Conservation (phyloP, 2,888 invertebrate species). For the Heliothis peltigera region DNA sequence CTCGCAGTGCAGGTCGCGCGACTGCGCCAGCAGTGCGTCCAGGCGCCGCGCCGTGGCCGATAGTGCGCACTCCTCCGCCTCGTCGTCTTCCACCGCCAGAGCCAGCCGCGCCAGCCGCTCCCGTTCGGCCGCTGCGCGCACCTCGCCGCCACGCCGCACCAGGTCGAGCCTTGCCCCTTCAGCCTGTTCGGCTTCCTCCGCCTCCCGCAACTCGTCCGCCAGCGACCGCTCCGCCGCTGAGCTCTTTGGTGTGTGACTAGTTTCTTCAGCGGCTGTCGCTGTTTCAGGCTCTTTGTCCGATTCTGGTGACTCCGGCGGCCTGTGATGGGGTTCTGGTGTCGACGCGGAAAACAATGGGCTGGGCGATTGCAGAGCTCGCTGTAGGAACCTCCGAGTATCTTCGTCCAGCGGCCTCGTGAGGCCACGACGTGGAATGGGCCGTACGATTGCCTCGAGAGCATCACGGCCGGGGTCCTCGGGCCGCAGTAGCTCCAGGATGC, state of each 20-base stretch:
- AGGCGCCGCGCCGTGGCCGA: conserved; percentile 80
- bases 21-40: conserved; percentile 85
- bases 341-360: conserved; percentile 72
- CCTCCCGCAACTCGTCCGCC: conserved; percentile 84
- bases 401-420: conserved; percentile 81
- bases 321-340: conserved; percentile 68
- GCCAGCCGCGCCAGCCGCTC: conserved; percentile 84
- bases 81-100: conserved; percentile 85
- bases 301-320: conserved; percentile 33
- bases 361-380: conserved; percentile 79
- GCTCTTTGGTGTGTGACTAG: conserved; percentile 55
- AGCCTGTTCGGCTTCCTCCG: conserved; percentile 76
- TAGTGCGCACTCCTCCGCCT: conserved; percentile 74
- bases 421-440: conserved; percentile 81
- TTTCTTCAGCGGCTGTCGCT: conserved; percentile 39
- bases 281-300: conserved; percentile 21
- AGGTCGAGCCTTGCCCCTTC: conserved; percentile 69
- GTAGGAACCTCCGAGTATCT: conserved; percentile 82
- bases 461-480: conserved; percentile 83
- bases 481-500: conserved; percentile 81
- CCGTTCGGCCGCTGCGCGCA: conserved; percentile 78
- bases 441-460: conserved; percentile 83
- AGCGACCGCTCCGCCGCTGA: conserved; percentile 71
- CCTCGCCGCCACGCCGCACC: conserved; percentile 69
- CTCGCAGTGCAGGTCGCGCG: conserved; percentile 83